Percentiles rank a stretch among this genome's conserved stretches.
Conservation (phyloP, 2,888 invertebrate genomes). For the Drosophila bunnanda region DNA sequence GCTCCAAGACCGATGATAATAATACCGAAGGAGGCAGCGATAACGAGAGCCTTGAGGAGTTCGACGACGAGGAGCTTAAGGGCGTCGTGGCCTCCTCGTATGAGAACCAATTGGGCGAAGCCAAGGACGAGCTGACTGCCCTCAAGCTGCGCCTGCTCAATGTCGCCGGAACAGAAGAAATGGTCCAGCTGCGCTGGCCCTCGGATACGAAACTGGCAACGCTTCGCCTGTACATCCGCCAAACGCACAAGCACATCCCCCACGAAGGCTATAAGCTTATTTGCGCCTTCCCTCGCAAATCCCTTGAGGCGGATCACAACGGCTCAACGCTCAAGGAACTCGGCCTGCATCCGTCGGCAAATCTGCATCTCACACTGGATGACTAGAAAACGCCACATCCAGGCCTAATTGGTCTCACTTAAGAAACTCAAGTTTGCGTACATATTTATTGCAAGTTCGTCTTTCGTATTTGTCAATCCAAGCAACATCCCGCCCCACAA, state of each 20-base stretch:
- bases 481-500: neutral
- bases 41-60: constrained; percentile 73
- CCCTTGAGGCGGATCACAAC: constrained; percentile 80
- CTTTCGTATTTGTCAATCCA: constrained; percentile 25
- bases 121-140: constrained; percentile 76
- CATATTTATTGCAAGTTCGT: constrained; percentile 40
- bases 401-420: constrained; percentile 9
- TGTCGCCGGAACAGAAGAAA: constrained; percentile 74
- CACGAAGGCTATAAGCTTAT: constrained; percentile 83
- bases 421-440: constrained; percentile 14
- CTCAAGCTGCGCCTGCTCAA: constrained; percentile 81
- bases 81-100: constrained; percentile 66
- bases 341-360: constrained; percentile 84
- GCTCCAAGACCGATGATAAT: constrained; percentile 55
- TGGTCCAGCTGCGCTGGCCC: constrained; percentile 84
- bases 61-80: constrained; percentile 72
- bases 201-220: constrained; percentile 82
- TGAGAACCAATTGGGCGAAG: constrained; percentile 70
- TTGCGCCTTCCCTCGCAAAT: constrained; percentile 83
- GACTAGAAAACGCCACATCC: constrained; percentile 64
- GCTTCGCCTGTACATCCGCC: constrained; percentile 80
- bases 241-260: constrained; percentile 82
- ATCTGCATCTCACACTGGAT: constrained; percentile 83
- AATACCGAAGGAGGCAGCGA: constrained; percentile 60
- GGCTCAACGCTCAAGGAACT: constrained; percentile 80